phyloP scores from a whole-genome alignment of 1,140 invertebrate genomes.

The Drosophila quadrilineata region DNA sequence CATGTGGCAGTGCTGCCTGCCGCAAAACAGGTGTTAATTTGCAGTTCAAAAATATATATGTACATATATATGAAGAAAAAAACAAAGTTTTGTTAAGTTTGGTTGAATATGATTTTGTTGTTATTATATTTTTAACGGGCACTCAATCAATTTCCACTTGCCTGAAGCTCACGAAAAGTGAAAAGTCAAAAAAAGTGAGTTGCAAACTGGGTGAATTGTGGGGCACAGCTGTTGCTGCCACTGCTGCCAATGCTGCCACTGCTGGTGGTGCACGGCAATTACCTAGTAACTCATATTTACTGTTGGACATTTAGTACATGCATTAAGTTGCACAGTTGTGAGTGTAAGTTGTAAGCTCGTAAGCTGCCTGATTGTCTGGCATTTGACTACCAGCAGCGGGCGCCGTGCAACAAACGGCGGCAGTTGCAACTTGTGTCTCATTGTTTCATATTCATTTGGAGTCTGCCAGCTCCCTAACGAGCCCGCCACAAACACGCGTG shows the following conservation, averaged over 20 bases:
- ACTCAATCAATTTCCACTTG: conserved; percentile 70
- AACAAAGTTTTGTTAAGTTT: conserved; percentile 4
- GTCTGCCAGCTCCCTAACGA: conserved; percentile 64
- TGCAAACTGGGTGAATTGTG: conserved; percentile 42
- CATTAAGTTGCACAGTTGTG: conserved; percentile 46
- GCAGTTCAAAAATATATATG: conserved; percentile 39
- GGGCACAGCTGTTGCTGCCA: conserved; percentile 42
- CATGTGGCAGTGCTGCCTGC: neutral
- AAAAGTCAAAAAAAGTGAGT: conserved; percentile 65
- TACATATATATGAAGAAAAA: neutral
- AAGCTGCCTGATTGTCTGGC: conserved; percentile 32
- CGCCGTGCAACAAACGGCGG: conserved; percentile 43
- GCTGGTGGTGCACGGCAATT: conserved; percentile 63
- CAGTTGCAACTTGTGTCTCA: conserved; percentile 66
- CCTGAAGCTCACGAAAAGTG: conserved; percentile 59
- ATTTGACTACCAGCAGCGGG: conserved; percentile 33
- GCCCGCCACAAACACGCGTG: conserved; percentile 59
- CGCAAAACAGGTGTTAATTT: conserved; percentile 71
- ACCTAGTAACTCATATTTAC: conserved; percentile 79
- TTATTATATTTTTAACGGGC: too few species aligned
- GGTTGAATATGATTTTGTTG: conserved; percentile 13
- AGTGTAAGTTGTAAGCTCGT: conserved; percentile 41
- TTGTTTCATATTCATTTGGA: conserved; percentile 78
- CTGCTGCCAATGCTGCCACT: conserved; percentile 36
- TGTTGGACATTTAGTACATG: conserved; percentile 75